Evolutionary conservation across 2,113 vertebrate genomes (phyloP).

Genomic region (Lynx canadensis): DNA sequence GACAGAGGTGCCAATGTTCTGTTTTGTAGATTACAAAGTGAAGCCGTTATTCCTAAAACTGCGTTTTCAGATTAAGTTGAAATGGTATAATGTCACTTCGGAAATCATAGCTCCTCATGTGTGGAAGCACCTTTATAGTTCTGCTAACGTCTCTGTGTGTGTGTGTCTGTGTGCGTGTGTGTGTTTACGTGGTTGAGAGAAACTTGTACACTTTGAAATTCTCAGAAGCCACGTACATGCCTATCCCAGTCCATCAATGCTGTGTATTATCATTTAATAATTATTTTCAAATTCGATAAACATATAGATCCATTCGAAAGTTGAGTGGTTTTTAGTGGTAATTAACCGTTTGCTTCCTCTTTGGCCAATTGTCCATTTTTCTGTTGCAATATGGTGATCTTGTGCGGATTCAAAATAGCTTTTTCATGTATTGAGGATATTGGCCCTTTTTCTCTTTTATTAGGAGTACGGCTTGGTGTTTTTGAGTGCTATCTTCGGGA

Average conservation of each 20-base stretch:
- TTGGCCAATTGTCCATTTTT: not conserved
- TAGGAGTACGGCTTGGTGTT: not conserved
- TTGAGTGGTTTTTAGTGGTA: not conserved
- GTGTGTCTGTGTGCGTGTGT: not conserved
- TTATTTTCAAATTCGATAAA: conserved; percentile 15
- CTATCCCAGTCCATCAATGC: not conserved
- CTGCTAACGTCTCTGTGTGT: not conserved
- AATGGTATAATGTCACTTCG: not conserved
- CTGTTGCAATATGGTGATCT: not conserved
- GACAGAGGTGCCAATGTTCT: not conserved
- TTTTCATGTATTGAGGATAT: not conserved
- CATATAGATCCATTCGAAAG: not conserved
- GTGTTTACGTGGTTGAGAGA: not conserved
- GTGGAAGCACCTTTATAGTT: not conserved
- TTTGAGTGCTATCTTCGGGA: not conserved
- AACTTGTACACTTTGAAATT: not conserved
- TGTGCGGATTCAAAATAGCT: not conserved
- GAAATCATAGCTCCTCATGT: not conserved
- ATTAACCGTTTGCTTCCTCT: not conserved
- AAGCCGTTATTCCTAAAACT: not conserved
- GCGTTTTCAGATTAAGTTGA: not conserved
- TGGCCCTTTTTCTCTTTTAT: not conserved
- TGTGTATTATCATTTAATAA: not conserved
- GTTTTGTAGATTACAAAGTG: not conserved
- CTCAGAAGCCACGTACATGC: not conserved